A percentile compares a stretch with the other conserved stretches of the same genome.
Conservation (phyloP, 2,888 invertebrate genomes). For the Baccha elongata region DNA sequence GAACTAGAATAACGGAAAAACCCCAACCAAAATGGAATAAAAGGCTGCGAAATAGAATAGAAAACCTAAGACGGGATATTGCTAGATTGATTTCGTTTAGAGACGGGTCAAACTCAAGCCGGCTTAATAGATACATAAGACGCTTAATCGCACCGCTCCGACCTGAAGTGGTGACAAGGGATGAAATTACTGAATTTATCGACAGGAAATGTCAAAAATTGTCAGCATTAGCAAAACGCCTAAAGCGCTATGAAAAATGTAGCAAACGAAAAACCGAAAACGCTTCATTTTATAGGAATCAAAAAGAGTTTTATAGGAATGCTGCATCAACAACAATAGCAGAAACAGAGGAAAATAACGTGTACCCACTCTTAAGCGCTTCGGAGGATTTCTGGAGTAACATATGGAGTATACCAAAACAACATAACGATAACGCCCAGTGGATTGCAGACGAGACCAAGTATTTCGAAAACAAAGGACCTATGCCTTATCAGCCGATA, state of each 20-base stretch:
- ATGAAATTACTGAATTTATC: background rate
- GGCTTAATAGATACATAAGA: background rate
- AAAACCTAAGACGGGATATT: background rate
- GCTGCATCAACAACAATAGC: background rate
- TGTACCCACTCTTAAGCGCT: background rate
- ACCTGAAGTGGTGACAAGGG: background rate
- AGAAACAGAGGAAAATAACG: too few relatives aligned
- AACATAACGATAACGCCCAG: background rate
- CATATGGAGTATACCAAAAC: background rate
- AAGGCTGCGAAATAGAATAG: background rate
- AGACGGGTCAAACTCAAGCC: background rate
- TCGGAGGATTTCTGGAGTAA: background rate
- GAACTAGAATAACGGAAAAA: background rate
- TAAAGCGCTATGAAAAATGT: background rate
- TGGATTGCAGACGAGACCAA: too few relatives aligned
- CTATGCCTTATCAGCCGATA: background rate
- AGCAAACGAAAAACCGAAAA: background rate
- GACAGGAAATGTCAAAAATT: background rate
- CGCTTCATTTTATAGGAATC: background rate
- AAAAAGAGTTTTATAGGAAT: background rate
- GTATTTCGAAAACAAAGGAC: too few relatives aligned
- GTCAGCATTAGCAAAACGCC: background rate
- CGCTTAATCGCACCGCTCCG: background rate
- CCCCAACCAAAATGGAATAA: background rate
- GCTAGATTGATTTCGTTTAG: too few relatives aligned